Percentiles rank a stretch among this genome's conserved stretches.
Conservation (phyloP, 2,888 invertebrate species). For the Mylabris sibirica region DNA sequence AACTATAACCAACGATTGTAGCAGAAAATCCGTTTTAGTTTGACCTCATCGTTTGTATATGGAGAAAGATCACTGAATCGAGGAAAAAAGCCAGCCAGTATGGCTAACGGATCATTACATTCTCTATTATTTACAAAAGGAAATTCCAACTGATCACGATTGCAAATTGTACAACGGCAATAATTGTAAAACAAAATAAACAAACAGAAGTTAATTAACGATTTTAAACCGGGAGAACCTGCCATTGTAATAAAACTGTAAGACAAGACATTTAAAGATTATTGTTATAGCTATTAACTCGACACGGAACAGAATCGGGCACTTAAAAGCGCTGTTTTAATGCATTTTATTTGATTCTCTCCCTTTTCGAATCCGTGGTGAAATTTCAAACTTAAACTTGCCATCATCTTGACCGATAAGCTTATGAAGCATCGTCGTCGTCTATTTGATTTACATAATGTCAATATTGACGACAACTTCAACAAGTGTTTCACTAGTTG, state of each 20-base stretch:
- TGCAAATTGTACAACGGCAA: neutral
- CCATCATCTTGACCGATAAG: too few species aligned
- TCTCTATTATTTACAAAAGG: neutral
- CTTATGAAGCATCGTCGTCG: too few species aligned
- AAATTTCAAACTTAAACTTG: too few species aligned
- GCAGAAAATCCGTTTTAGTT: neutral
- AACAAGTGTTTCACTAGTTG: too few species aligned
- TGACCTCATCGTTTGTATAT: neutral
- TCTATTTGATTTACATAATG: too few species aligned
- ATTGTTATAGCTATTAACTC: neutral
- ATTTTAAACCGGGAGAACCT: neutral
- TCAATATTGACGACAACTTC: too few species aligned
- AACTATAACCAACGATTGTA: neutral
- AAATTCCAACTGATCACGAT: neutral
- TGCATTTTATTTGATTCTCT: neutral
- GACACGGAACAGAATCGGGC: neutral
- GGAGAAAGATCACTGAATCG: neutral
- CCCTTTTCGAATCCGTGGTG: neutral
- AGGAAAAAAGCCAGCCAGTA: neutral
- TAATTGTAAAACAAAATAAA: neutral
- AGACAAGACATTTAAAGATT: neutral
- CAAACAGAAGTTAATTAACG: neutral
- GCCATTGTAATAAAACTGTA: neutral
- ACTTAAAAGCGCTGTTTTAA: neutral
- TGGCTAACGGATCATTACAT: conserved; percentile 6